Conservation (phyloP, 1,140 invertebrate species). For the Calliopsis andreniformis region DNA sequence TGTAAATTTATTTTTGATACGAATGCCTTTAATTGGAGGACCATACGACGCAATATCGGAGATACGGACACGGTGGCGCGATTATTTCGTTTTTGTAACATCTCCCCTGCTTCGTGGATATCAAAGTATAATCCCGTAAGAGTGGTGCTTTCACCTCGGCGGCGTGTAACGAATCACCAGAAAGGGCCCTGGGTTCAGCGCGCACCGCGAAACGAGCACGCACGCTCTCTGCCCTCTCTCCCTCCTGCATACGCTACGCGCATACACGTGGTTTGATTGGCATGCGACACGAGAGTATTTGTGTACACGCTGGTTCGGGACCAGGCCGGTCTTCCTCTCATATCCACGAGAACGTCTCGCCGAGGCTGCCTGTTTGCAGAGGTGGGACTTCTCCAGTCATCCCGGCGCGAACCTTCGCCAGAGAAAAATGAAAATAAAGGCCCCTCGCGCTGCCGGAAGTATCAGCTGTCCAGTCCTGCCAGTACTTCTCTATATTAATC, state of each 20-base stretch:
- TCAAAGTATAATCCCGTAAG: slow-evolving; percentile 68
- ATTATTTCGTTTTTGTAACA: slow-evolving; percentile 52
- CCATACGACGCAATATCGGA: slow-evolving; percentile 34
- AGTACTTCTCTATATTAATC: slow-evolving; percentile 54
- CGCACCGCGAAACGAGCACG: slow-evolving; percentile 56
- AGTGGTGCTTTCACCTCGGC: slow-evolving; percentile 60
- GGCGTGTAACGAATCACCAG: slow-evolving; percentile 68
- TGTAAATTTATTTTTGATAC: slow-evolving; percentile 53
- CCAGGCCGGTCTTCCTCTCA: slow-evolving; percentile 36
- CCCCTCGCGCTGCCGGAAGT: slow-evolving; percentile 54
- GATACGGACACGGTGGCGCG: slow-evolving; percentile 25
- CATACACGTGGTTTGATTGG: slow-evolving; percentile 71
- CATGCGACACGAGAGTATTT: slow-evolving; percentile 77
- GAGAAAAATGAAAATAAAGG: slow-evolving; percentile 19
- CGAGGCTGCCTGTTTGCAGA: slow-evolving; percentile 57
- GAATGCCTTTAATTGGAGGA: slow-evolving; percentile 50
- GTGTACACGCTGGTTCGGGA: slow-evolving; percentile 66
- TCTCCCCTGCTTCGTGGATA: slow-evolving; percentile 55
- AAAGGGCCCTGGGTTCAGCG: slow-evolving; percentile 55
- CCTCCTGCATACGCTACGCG: slow-evolving; percentile 44
- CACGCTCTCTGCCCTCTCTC: slow-evolving; percentile 27
- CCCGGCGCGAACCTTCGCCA: slow-evolving; percentile 13
- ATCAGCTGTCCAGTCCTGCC: slow-evolving; percentile 48
- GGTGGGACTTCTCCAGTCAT: slow-evolving; percentile 44
- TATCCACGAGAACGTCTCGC: slow-evolving; percentile 57